Conservation (phyloP, 1,140 invertebrate genomes). For the Diorhabda sublineata region DNA sequence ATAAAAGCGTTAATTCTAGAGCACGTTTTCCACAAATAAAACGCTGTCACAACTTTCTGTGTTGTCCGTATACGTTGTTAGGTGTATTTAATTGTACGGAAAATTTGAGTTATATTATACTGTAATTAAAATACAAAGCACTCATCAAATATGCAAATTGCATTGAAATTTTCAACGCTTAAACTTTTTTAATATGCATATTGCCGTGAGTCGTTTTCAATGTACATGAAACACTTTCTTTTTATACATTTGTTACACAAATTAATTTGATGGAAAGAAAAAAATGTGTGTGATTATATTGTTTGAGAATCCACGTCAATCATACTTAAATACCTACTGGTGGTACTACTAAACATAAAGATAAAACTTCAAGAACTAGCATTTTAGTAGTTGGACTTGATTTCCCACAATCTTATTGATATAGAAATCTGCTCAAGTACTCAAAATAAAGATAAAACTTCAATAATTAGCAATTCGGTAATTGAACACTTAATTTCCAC, state of each 20-base stretch:
- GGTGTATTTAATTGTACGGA: slow-evolving; percentile 45
- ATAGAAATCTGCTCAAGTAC: no score
- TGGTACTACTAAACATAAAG: no score
- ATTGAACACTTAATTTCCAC: no score
- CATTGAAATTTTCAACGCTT: slow-evolving; percentile 45
- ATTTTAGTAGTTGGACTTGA: no score
- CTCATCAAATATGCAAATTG: slow-evolving; percentile 47
- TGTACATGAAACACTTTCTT: background rate
- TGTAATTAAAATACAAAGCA: slow-evolving; percentile 47
- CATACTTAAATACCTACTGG: no score
- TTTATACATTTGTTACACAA: background rate
- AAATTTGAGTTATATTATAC: slow-evolving; percentile 47
- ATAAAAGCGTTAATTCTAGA: slow-evolving; percentile 32
- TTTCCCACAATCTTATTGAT: no score
- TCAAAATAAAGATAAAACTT: no score
- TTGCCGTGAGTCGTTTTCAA: slow-evolving; percentile 28
- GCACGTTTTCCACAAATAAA: slow-evolving; percentile 34
- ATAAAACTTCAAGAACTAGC: no score
- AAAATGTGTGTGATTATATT: no score
- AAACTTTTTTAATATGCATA: slow-evolving; percentile 45
- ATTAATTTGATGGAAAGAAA: background rate
- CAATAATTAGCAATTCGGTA: no score
- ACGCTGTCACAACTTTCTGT: slow-evolving; percentile 38
- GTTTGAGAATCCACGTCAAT: no score
- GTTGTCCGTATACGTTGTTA: slow-evolving; percentile 35